Evolutionary conservation across 2,888 invertebrate species (phyloP).

Genomic region (Cordilura impudica): DNA sequence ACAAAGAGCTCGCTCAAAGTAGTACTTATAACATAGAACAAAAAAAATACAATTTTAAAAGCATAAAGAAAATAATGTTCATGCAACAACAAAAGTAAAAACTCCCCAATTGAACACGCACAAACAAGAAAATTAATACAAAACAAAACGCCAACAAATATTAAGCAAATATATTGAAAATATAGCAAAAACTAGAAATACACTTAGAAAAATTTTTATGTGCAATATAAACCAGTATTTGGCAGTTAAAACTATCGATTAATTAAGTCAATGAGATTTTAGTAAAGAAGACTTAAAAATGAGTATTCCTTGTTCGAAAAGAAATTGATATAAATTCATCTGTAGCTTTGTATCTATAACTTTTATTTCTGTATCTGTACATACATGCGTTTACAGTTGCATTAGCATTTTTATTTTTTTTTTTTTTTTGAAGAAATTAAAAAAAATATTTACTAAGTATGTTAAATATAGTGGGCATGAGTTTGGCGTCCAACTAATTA

Average conservation of each 20-base stretch:
- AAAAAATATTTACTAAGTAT: neutral
- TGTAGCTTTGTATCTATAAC: neutral
- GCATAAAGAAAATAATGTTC: conserved; percentile 20
- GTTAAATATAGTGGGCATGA: conserved; percentile 44
- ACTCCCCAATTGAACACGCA: conserved; percentile 53
- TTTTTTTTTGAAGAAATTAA: neutral
- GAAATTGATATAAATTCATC: neutral
- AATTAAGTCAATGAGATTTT: too few relatives aligned
- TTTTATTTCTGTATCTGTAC: conserved; percentile 4
- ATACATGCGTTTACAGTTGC: conserved; percentile 45
- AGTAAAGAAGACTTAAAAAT: too few relatives aligned
- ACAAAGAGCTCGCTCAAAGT: neutral
- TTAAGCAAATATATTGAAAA: neutral
- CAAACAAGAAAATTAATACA: conserved; percentile 38
- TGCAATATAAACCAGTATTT: neutral
- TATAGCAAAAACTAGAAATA: neutral
- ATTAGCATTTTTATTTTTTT: conserved; percentile 45
- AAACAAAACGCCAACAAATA: conserved; percentile 27
- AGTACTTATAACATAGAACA: neutral
- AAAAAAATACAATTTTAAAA: neutral
- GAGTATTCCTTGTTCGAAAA: too few relatives aligned
- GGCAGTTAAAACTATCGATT: too few relatives aligned
- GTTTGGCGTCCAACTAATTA: conserved; percentile 60
- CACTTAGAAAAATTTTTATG: neutral
- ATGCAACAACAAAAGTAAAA: conserved; percentile 21